A percentile compares a stretch with the other conserved stretches of the same genome.
Evolutionary conservation across 2,113 vertebrate genomes (phyloP).

Genomic region (Strigops habroptila): DNA sequence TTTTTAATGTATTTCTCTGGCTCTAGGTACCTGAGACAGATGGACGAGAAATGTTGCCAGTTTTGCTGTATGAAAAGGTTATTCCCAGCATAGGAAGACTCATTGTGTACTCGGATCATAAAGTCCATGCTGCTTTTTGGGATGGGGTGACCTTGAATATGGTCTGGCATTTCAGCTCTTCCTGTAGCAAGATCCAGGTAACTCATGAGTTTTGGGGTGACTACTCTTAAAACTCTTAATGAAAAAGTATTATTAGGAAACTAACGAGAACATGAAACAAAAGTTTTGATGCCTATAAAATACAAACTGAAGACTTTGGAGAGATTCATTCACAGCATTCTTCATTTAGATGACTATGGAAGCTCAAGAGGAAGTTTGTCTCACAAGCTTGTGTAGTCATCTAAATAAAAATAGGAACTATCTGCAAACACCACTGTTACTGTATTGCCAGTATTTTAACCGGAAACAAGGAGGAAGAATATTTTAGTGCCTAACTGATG

Average conservation of each 20-base stretch:
- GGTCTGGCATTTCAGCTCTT: conserved; percentile 70
- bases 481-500: background rate
- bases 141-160: conserved; percentile 68
- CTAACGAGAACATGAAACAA: background rate
- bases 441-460: background rate
- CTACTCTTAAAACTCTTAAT: background rate
- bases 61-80: conserved; percentile 61
- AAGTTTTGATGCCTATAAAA: background rate
- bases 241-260: background rate
- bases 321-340: background rate
- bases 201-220: background rate
- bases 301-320: background rate
- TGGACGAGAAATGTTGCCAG: conserved; percentile 48
- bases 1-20: conserved; percentile 2
- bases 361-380: background rate
- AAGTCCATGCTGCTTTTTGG: conserved; percentile 66
- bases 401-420: background rate
- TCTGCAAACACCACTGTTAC: rapidly evolving
- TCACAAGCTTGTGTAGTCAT: background rate
- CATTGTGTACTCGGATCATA: conserved; percentile 72
- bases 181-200: conserved; percentile 54
- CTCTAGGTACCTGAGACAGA: conserved; percentile 57
- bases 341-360: background rate
- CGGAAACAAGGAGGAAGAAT: background rate
- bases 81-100: conserved; percentile 65